Evolutionary conservation across 2,113 vertebrate genomes (phyloP), one percentile per base, ranked within the genome.

Genomic region (Scortum barcoo): DNA sequence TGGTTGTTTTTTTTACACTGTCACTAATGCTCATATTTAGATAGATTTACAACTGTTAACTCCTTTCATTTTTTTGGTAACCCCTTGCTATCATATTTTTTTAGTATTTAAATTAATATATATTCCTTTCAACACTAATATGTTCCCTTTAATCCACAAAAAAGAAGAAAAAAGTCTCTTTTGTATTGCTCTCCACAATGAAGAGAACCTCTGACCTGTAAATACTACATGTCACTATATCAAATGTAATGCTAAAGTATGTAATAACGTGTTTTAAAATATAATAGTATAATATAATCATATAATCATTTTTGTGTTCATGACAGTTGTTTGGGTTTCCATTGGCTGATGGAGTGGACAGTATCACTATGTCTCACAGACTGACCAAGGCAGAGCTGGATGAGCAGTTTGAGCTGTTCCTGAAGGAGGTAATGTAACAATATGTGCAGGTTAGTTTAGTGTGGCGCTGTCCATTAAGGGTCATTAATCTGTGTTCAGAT

Each of bases 361-460:
- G 28, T 0, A n/a, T 48, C 67, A 85, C 80, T 79, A 99, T 99
- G 98, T 92, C 96, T 90, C 92, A 79, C 63, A 92, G 74, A 61
- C 87, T 94, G 91, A 96, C 95, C 46, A 96, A 96, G 87, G 94
- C 97, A 87, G 96, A 98, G 71, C 76, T 98, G 85, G 98, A 99
- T 88, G 95, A 97, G 80, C 96, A 98, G 85, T 99, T 99, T 93
- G 97, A 99, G 86, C 95, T 96, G 89, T 99, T 99, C 89, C 84
- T 99, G 90, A 97, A 97, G 89, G 97, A 99, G 97, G 98, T 99
- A 86, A 75, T 44, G 3, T 19, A 53, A 36, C 22, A 14, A 1
- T n/a, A 10, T 51, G 13, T 9, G 10, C 40, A 26, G 9, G 10
- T 5, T n/a, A 26, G 9, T 6, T 5, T n/a, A 12, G 11, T 20